phyloP scores from a whole-genome alignment of 2,888 invertebrate species.

The Nesidiocoris tenuis region DNA sequence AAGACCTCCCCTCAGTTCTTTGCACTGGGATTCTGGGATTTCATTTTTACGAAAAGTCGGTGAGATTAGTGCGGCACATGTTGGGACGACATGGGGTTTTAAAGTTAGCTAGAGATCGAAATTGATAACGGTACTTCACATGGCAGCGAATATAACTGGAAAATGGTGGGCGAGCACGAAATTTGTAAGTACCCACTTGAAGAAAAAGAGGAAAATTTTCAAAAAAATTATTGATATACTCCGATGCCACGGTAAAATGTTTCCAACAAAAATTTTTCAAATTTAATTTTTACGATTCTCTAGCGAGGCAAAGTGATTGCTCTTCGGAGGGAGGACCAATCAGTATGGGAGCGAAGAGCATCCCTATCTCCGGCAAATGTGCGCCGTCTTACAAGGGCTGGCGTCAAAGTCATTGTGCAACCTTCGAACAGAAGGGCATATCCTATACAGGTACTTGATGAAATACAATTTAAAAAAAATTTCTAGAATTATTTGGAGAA shows the following conservation, averaged over 20 bases:
- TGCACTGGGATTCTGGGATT: too few species aligned
- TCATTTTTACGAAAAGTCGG: too few species aligned
- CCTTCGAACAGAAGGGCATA: slow-evolving; percentile 97
- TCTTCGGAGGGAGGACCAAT: slow-evolving; percentile 87
- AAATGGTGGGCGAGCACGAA: slow-evolving; percentile 26
- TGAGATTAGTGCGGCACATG: too few species aligned
- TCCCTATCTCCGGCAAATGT: slow-evolving; percentile 93
- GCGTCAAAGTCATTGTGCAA: slow-evolving; percentile 94
- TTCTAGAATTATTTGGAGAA: too few species aligned
- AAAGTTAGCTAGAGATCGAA: too few species aligned
- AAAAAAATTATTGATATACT: background rate
- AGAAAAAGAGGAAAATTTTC: too few species aligned
- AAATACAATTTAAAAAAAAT: background rate
- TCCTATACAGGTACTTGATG: slow-evolving; percentile 77
- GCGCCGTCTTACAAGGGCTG: slow-evolving; percentile 77
- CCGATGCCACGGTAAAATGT: too few species aligned
- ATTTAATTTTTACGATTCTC: background rate
- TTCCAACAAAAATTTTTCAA: background rate
- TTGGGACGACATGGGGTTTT: background rate
- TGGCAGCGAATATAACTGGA: slow-evolving; percentile 23
- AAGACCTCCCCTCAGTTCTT: background rate
- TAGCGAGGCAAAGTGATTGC: slow-evolving; percentile 70
- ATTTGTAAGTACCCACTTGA: slow-evolving; percentile 35
- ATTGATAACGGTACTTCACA: slow-evolving; percentile 3
- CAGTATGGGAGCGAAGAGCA: slow-evolving; percentile 93